A percentile compares a stretch with the other conserved stretches of the same genome.
Conservation (phyloP, 2,797 vertebrate species). For the Danionella dracula region DNA sequence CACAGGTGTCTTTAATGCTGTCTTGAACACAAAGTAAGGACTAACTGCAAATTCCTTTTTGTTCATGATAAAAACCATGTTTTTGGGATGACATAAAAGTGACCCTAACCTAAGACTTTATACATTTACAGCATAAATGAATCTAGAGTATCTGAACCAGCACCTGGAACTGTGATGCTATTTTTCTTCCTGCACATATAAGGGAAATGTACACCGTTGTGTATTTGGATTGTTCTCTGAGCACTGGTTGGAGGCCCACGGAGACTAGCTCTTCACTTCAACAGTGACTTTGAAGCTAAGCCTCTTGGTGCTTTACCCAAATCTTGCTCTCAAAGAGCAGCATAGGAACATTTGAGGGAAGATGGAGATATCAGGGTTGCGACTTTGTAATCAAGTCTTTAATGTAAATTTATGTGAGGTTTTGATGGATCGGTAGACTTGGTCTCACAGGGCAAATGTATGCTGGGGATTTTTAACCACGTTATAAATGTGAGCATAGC, state of each 20-base stretch:
- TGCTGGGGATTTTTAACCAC: no score
- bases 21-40: no score
- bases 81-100: not conserved
- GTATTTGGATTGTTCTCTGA: constrained; percentile 7
- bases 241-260: not conserved
- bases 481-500: no score
- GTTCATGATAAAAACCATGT: no score
- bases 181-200: not conserved
- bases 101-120: not conserved
- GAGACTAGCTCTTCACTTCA: not conserved
- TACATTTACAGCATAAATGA: not conserved
- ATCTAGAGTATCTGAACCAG: not conserved
- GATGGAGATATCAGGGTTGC: not conserved
- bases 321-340: constrained; percentile 20
- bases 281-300: constrained; percentile 17
- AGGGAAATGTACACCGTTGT: not conserved
- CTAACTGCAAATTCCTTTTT: no score
- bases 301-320: constrained; percentile 26
- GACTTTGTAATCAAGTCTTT: not conserved
- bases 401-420: no score
- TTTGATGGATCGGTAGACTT: no score
- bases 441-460: no score
- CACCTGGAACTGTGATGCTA: not conserved
- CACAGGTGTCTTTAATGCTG: no score
- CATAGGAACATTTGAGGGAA: constrained; percentile 30